A percentile compares a stretch with the other conserved stretches of the same genome.
Evolutionary conservation across 2,797 vertebrate genomes (phyloP).

Genomic region (Acanthopagrus latus): DNA sequence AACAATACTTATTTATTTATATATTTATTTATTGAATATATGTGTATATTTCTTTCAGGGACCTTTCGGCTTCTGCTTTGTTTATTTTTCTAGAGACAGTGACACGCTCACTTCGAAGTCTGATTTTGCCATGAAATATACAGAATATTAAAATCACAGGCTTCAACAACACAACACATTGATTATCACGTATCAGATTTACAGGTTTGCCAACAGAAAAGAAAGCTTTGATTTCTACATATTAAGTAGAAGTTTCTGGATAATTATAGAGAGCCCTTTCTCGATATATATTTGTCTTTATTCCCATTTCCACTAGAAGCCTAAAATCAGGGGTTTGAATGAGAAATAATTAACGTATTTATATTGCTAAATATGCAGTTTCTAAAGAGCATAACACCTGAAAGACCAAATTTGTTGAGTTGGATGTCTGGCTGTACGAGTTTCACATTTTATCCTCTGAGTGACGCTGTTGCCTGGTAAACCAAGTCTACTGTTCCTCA

Average conservation of each 20-base stretch:
- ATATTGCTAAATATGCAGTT: neutral
- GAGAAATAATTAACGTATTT: neutral
- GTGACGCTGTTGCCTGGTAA: slow-evolving; percentile 75
- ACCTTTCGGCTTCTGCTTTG: neutral
- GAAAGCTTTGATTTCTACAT: neutral
- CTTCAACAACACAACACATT: neutral
- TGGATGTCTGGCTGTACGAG: neutral
- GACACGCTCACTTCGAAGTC: neutral
- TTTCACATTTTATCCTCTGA: slow-evolving; percentile 59
- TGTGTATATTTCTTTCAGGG: too few species aligned
- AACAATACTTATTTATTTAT: too few species aligned
- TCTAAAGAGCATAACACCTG: neutral
- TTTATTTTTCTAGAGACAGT: neutral
- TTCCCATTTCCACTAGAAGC: neutral
- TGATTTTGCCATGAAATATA: neutral
- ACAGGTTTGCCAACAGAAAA: neutral
- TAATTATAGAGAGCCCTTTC: neutral
- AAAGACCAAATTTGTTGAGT: neutral
- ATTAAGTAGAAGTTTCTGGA: too few species aligned
- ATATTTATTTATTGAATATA: too few species aligned
- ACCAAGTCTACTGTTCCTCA: neutral
- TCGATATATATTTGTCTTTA: fast-evolving
- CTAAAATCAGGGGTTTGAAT: neutral
- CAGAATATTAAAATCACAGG: neutral
- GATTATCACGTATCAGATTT: neutral